These are phyloP conservation scores for Amphipyra tragopoginis DNA, from an alignment of 2,888 invertebrate species.

Conservation along the genomic window DNA sequence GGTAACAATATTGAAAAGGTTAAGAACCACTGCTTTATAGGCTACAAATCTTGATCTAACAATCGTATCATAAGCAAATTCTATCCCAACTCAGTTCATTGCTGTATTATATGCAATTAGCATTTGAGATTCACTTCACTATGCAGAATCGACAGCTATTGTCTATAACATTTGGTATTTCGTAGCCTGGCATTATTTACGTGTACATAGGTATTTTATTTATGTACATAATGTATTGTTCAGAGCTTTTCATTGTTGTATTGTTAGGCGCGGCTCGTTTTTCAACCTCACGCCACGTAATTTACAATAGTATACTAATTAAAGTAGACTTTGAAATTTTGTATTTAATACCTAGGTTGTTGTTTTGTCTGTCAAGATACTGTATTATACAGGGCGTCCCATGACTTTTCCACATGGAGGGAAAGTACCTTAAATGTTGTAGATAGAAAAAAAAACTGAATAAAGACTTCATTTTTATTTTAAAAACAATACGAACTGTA, in stretches of 20 bases:
- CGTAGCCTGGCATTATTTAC: constrained; percentile 5
- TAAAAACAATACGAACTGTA: too few relatives aligned
- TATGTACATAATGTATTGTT: constrained; percentile 17
- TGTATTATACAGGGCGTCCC: background rate
- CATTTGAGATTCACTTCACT: background rate
- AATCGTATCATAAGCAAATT: too few relatives aligned
- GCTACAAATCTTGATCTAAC: too few relatives aligned
- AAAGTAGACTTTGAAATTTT: constrained; percentile 5
- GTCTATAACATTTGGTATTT: background rate
- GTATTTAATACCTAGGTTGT: constrained; percentile 4
- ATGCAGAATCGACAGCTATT: background rate
- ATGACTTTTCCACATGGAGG: too few relatives aligned
- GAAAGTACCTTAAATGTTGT: too few relatives aligned
- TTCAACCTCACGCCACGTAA: constrained; percentile 5
- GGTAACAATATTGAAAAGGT: too few relatives aligned
- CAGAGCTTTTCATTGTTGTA: constrained; percentile 10
- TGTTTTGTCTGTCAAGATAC: constrained; percentile 4
- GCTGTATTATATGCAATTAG: too few relatives aligned
- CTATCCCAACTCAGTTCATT: too few relatives aligned
- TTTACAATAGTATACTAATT: constrained; percentile 21
- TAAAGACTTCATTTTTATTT: too few relatives aligned
- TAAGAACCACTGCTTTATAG: too few relatives aligned
- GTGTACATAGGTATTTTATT: background rate
- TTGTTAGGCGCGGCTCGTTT: constrained; percentile 21
- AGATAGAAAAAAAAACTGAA: too few relatives aligned